These are phyloP conservation scores for Pachycephala philippinensis DNA, from an alignment of 2,113 vertebrate species.

Conservation along the genomic window DNA sequence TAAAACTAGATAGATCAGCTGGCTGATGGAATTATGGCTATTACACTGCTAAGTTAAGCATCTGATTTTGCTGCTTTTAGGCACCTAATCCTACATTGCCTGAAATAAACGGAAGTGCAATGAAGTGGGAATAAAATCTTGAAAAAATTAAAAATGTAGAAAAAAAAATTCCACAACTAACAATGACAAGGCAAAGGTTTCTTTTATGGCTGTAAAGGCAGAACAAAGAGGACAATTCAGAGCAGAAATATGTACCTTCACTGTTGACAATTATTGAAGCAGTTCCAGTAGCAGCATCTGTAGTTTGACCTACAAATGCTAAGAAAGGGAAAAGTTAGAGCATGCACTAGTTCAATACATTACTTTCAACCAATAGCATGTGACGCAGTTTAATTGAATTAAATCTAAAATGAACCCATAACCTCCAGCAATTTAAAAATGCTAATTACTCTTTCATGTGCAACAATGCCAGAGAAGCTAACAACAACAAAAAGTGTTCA, in stretches of 20 bases:
- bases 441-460: constrained; percentile 73
- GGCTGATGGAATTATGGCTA: not conserved
- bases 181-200: not conserved
- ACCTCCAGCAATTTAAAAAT: constrained; percentile 63
- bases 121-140: not conserved
- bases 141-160: not conserved
- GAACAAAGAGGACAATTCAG: not conserved
- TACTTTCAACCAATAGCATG: constrained; percentile 57
- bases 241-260: constrained; percentile 80
- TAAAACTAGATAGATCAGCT: not conserved
- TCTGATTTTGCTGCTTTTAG: not conserved
- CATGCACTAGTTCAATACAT: constrained; percentile 18
- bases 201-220: constrained; percentile 6
- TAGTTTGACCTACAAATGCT: constrained; percentile 89
- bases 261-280: constrained; percentile 91
- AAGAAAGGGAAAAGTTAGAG: constrained; percentile 63
- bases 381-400: constrained; percentile 40
- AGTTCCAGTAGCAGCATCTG: constrained; percentile 87
- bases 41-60: not conserved
- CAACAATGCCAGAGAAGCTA: constrained; percentile 66
- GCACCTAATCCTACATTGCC: not conserved
- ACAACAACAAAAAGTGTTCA: constrained; percentile 69
- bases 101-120: not conserved
- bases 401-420: constrained; percentile 57
- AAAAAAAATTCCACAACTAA: not conserved